Percentiles rank a stretch among this genome's conserved stretches.
phyloP scores from a whole-genome alignment of 2,797 vertebrate genomes.

The Hapalemur alaotrensis region DNA sequence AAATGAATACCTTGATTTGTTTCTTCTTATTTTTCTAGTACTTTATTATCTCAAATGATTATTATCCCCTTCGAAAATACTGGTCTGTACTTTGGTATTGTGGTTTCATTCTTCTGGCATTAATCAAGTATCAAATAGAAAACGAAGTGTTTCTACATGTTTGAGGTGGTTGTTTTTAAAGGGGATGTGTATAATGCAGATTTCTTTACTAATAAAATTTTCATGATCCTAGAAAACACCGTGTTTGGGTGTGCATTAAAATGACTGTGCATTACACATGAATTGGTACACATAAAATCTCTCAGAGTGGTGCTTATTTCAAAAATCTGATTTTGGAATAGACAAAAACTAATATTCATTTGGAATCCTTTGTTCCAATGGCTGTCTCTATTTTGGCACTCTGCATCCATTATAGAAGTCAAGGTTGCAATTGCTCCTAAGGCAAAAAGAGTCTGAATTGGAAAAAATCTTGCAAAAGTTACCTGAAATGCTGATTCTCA shows the following conservation, averaged over 20 bases:
- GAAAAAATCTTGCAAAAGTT: background rate
- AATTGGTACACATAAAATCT: background rate
- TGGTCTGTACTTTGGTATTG: background rate
- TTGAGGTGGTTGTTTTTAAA: constrained; percentile 16
- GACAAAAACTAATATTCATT: background rate
- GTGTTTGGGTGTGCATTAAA: background rate
- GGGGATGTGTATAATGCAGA: background rate
- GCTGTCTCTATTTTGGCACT: background rate
- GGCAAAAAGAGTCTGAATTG: background rate
- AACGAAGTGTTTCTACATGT: background rate
- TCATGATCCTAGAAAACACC: background rate
- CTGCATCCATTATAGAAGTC: background rate
- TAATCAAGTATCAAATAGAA: background rate
- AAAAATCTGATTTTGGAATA: background rate
- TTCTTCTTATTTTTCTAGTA: constrained; percentile 44
- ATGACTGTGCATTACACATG: accelerated
- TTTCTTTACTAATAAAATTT: constrained; percentile 64
- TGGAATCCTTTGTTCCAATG: background rate
- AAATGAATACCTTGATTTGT: background rate
- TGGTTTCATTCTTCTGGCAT: background rate
- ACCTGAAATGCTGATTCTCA: background rate
- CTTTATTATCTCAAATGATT: constrained; percentile 11
- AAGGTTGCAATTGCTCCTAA: background rate
- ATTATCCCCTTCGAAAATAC: constrained; percentile 11
- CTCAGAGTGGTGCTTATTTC: background rate